These are phyloP conservation scores for Oryzias melastigma DNA, from an alignment of 2,113 vertebrate species.

Conservation along the genomic window DNA sequence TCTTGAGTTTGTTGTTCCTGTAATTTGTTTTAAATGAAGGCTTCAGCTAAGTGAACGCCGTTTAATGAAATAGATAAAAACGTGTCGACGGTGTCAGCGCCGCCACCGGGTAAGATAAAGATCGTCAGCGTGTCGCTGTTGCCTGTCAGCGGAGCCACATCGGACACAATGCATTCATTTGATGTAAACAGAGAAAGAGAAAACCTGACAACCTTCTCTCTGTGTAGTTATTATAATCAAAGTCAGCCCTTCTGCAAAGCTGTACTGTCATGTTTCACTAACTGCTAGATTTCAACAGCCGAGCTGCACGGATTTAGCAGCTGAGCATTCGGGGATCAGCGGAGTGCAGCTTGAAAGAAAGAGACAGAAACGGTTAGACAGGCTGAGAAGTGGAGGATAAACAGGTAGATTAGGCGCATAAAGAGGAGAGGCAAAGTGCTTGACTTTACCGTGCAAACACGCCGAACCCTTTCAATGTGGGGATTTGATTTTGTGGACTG, in stretches of 20 bases:
- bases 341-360: constrained; percentile 25
- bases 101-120: constrained; percentile 15
- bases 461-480: constrained; percentile 23
- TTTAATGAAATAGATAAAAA: not conserved
- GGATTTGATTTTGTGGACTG: constrained; percentile 45
- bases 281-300: constrained; percentile 40
- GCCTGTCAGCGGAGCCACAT: constrained; percentile 6
- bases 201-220: constrained; percentile 31
- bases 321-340: constrained; percentile 40
- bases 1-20: not conserved
- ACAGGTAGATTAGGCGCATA: constrained; percentile 46
- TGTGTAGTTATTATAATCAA: constrained; percentile 38
- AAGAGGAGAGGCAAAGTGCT: constrained; percentile 20
- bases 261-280: constrained; percentile 31
- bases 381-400: constrained; percentile 27
- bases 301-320: constrained; percentile 33
- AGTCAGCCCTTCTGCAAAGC: constrained; percentile 42
- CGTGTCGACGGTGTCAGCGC: constrained; percentile 7
- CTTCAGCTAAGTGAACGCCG: not conserved
- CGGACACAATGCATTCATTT: constrained; percentile 31
- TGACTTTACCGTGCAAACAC: constrained; percentile 13
- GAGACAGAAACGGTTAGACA: constrained; percentile 29
- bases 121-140: constrained; percentile 17
- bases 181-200: constrained; percentile 16
- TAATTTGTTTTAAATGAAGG: not conserved